Conservation (phyloP, 2,797 vertebrate genomes). For the Graptemys geographica region DNA sequence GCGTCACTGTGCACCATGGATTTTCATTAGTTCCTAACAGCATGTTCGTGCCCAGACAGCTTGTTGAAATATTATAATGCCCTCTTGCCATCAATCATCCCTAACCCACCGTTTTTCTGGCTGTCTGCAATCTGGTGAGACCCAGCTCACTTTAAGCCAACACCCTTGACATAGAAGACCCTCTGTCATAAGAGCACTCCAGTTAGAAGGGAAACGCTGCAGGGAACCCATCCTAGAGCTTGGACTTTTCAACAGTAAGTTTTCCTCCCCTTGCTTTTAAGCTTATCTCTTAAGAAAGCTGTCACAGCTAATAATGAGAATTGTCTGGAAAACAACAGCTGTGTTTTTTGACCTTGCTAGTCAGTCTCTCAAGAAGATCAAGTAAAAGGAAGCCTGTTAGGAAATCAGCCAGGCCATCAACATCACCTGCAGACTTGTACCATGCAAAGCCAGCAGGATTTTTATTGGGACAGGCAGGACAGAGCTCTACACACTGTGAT, state of each 20-base stretch:
- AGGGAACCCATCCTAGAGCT: background rate
- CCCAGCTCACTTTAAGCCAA: background rate
- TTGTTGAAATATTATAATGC: background rate
- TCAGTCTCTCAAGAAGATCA: background rate
- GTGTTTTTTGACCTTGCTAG: background rate
- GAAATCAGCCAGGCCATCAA: background rate
- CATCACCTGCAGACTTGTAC: background rate
- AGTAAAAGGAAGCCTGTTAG: background rate
- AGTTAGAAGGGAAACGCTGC: background rate
- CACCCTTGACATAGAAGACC: background rate
- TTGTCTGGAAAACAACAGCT: background rate
- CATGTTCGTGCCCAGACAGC: background rate
- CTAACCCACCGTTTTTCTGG: background rate
- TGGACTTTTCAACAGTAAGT: background rate
- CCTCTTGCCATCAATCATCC: background rate
- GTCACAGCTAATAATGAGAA: background rate
- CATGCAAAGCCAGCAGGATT: background rate
- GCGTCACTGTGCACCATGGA: background rate
- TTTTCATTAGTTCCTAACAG: background rate
- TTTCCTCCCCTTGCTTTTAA: background rate
- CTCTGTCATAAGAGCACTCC: background rate
- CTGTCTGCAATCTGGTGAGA: background rate
- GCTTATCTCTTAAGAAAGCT: background rate
- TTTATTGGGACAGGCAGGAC: background rate
- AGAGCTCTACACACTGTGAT: background rate